Conservation (phyloP, 2,113 vertebrate species). For the Bufo gargarizans region DNA sequence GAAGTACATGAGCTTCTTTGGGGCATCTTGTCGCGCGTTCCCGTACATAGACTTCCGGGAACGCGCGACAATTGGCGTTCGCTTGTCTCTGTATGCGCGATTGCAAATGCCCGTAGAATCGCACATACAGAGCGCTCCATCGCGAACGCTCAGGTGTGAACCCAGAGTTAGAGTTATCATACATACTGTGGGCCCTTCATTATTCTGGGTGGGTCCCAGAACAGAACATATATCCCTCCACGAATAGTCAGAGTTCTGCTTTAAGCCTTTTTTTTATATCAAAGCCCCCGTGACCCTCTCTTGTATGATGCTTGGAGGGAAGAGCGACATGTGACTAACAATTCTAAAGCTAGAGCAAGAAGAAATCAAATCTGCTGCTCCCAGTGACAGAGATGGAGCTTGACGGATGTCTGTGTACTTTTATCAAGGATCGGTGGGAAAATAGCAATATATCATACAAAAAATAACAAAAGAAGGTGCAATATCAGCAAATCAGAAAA, state of each 20-base stretch:
- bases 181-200: not conserved
- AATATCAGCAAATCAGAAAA: constrained; percentile 46
- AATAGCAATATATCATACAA: constrained; percentile 41
- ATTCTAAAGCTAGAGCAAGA: not conserved
- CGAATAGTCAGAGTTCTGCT: not conserved
- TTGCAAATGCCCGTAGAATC: no score
- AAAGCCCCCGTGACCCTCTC: not conserved
- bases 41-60: no score
- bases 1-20: no score
- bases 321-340: not conserved
- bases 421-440: constrained; percentile 15
- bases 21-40: no score
- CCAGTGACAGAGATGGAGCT: constrained; percentile 1
- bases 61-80: no score
- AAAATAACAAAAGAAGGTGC: constrained; percentile 44
- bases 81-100: no score
- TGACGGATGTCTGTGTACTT: constrained; percentile 39
- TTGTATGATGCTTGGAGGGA: not conserved
- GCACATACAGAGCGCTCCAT: no score
- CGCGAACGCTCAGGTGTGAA: no score
- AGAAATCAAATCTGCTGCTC: not conserved
- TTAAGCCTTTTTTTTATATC: not conserved
- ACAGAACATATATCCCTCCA: not conserved
- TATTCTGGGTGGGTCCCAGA: not conserved
- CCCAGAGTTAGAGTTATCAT: no score